phyloP scores from a whole-genome alignment of 2,113 vertebrate species.

The Oxyruncus cristatus region DNA sequence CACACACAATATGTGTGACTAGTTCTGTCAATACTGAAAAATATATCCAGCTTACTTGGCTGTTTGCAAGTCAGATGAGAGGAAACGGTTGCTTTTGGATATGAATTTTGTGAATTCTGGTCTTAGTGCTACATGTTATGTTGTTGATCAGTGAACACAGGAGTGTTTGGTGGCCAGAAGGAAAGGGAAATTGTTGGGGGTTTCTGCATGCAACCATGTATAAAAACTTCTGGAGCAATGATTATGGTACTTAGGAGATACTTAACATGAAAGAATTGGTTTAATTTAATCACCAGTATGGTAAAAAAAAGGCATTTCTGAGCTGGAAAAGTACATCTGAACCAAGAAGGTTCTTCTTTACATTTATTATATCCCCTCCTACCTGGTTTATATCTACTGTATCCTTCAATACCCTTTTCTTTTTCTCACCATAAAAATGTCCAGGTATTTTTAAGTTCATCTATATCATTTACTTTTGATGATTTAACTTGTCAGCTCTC shows the following conservation, averaged over 20 bases:
- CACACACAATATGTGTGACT: neutral
- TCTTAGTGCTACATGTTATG: neutral
- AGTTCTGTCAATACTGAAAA: neutral
- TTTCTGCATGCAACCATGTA: neutral
- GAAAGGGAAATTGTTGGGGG: neutral
- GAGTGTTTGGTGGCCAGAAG: neutral
- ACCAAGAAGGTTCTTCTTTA: neutral
- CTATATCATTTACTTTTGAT: neutral
- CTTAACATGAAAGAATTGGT: neutral
- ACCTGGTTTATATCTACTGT: neutral
- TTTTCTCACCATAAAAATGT: slow-evolving; percentile 20
- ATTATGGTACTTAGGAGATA: neutral
- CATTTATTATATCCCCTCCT: neutral
- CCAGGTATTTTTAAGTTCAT: neutral
- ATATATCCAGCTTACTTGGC: neutral
- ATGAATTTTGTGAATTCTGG: neutral
- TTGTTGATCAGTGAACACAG: neutral
- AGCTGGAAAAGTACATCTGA: neutral
- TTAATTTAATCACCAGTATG: neutral
- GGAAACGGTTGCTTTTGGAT: neutral
- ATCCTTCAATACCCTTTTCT: neutral
- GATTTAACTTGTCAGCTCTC: neutral
- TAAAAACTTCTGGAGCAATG: neutral
- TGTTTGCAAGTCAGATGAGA: neutral
- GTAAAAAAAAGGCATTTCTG: neutral